Evolutionary conservation across 2,797 vertebrate genomes (phyloP).

Genomic region (Enteromius afrohamiltoni): DNA sequence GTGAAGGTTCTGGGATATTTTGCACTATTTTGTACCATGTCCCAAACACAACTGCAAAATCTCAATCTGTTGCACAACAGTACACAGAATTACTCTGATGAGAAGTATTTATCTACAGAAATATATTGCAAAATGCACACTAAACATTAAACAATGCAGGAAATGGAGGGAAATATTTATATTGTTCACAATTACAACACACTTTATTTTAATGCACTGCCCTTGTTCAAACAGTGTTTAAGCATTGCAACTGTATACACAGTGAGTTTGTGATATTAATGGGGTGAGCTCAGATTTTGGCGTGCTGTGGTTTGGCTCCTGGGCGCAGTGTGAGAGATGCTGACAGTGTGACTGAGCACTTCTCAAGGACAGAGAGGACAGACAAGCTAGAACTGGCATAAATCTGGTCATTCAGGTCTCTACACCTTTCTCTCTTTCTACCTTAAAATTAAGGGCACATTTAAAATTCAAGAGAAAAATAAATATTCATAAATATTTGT

Average conservation of each 20-base stretch:
- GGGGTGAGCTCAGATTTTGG: conserved; percentile 52
- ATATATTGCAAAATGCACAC: neutral
- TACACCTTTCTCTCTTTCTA: conserved; percentile 29
- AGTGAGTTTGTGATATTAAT: conserved; percentile 32
- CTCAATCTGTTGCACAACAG: conserved; percentile 13
- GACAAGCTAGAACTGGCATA: conserved; percentile 33
- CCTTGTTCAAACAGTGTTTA: conserved; percentile 7
- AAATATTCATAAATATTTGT: conserved; percentile 21
- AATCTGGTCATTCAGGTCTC: conserved; percentile 50
- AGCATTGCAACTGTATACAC: neutral
- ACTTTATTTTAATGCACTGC: conserved; percentile 6
- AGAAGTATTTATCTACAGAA: neutral
- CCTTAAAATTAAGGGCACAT: conserved; percentile 10
- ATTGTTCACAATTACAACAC: neutral
- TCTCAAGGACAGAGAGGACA: conserved; percentile 53
- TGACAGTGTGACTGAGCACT: conserved; percentile 54
- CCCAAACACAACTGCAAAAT: conserved; percentile 27
- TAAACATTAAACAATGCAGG: neutral
- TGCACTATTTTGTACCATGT: conserved; percentile 6
- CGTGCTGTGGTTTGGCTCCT: conserved; percentile 32
- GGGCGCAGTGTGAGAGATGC: conserved; percentile 42
- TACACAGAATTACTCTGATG: neutral
- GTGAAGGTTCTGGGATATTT: conserved; percentile 8
- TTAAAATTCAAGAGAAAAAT: neutral
- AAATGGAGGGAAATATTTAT: neutral